phyloP scores from a whole-genome alignment of 2,797 vertebrate genomes.

The Bradypodion pumilum region DNA sequence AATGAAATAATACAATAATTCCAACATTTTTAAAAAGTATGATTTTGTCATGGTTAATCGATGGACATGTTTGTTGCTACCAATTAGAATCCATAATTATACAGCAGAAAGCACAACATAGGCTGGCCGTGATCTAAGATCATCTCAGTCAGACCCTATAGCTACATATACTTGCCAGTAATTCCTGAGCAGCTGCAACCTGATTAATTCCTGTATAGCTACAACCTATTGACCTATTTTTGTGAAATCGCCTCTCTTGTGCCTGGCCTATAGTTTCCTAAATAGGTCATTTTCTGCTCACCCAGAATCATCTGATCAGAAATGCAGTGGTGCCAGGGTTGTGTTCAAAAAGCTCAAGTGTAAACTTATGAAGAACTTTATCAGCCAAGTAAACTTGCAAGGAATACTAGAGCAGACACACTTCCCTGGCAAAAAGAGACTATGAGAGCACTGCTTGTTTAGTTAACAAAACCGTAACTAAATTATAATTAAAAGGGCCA shows the following conservation, averaged over 20 bases:
- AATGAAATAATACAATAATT: background rate
- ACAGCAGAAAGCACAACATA: background rate
- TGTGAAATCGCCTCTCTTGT: background rate
- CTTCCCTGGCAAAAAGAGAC: background rate
- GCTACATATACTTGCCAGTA: background rate
- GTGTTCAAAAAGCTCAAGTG: background rate
- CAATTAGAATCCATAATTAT: background rate
- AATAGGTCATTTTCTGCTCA: background rate
- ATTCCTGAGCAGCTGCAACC: background rate
- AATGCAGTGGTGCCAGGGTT: rapidly evolving
- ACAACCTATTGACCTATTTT: background rate
- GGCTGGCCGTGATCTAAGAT: background rate
- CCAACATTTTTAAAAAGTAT: background rate
- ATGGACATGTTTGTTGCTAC: background rate
- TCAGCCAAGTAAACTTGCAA: background rate
- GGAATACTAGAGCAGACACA: background rate
- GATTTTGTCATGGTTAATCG: background rate
- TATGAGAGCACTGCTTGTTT: background rate
- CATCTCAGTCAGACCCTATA: background rate
- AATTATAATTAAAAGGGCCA: no score
- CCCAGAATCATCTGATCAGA: background rate
- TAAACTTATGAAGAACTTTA: background rate
- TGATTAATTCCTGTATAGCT: background rate
- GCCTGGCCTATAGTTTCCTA: slow-evolving; percentile 4
- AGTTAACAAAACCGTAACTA: background rate